These are phyloP conservation scores for Ornithorhynchus anatinus DNA, from an alignment of 2,113 vertebrate species.

Conservation along the genomic window DNA sequence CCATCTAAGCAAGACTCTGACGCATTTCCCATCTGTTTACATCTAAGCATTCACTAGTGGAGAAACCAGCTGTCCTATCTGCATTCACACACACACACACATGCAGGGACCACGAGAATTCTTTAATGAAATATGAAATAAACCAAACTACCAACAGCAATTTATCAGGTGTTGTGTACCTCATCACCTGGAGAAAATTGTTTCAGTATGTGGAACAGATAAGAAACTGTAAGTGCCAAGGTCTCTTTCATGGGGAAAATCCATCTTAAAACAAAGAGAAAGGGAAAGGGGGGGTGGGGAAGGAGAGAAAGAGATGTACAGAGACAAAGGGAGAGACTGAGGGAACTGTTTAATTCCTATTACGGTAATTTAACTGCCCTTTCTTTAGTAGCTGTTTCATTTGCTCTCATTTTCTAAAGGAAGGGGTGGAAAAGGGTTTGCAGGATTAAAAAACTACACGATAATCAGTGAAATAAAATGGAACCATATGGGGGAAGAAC, in stretches of 20 bases:
- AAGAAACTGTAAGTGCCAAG: not conserved
- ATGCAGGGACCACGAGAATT: accelerated
- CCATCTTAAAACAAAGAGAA: no score
- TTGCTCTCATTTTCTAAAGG: not conserved
- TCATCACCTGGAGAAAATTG: not conserved
- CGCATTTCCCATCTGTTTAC: conserved; percentile 15
- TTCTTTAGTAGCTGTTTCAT: not conserved
- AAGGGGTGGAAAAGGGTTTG: not conserved
- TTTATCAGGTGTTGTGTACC: not conserved
- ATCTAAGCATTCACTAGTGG: not conserved
- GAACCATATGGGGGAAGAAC: not conserved
- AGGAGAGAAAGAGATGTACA: no score
- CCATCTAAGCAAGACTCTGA: not conserved
- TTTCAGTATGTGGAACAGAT: not conserved
- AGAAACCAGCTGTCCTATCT: not conserved
- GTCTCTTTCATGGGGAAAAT: no score
- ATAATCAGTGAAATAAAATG: not conserved
- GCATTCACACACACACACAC: accelerated
- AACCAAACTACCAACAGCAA: not conserved
- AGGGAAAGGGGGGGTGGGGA: no score
- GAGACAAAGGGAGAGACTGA: no score
- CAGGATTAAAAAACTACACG: not conserved
- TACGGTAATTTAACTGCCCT: not conserved
- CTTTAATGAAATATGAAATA: not conserved
- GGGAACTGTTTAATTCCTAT: not conserved